Evolutionary conservation across 2,888 invertebrate species (phyloP).

Genomic region (Peribatodes rhomboidaria): DNA sequence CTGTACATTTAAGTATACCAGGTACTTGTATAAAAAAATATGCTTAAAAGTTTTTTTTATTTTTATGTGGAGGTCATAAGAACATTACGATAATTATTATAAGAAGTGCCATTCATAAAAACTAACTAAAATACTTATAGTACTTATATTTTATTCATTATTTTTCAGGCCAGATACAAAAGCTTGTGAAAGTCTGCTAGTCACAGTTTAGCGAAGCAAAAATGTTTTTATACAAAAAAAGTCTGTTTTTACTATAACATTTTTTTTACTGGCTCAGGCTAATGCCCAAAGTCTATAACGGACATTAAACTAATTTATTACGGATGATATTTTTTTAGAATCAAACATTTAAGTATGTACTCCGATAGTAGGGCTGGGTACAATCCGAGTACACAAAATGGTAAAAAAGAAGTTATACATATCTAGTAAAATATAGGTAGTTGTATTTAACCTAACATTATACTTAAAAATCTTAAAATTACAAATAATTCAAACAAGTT

Average conservation of each 20-base stretch:
- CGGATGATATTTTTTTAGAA: not conserved
- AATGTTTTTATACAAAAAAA: no score
- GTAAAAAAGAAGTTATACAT: not conserved
- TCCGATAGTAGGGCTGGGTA: conserved; percentile 12
- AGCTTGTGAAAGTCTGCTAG: no score
- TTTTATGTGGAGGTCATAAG: conserved; percentile 6
- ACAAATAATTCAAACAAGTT: not conserved
- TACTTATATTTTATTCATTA: not conserved
- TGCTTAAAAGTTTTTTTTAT: conserved; percentile 1
- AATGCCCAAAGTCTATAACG: no score
- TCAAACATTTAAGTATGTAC: not conserved
- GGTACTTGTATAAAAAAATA: conserved; percentile 16
- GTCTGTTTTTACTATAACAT: no score
- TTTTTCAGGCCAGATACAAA: not conserved
- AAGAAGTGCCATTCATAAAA: not conserved
- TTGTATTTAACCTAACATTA: not conserved
- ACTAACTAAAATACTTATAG: not conserved
- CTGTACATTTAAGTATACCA: conserved; percentile 19
- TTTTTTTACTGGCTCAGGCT: no score
- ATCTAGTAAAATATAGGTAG: no score
- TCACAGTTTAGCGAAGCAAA: no score
- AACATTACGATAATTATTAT: conserved; percentile 10
- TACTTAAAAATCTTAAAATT: not conserved
- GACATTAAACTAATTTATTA: no score
- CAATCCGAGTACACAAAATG: conserved; percentile 5